Conservation (phyloP, 2,888 invertebrate species). For the Drosophila rubida region DNA sequence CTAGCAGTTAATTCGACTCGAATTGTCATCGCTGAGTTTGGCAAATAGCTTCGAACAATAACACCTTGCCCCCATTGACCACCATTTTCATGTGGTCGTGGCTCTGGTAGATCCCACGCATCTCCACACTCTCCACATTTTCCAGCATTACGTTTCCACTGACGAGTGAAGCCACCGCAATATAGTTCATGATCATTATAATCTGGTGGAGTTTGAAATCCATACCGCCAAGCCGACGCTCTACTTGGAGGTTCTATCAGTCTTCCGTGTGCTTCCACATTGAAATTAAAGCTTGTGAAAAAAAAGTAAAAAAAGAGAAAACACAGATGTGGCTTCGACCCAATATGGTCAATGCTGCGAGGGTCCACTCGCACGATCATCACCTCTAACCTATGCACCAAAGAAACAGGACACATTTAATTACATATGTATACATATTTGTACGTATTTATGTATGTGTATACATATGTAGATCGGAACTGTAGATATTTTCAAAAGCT, state of each 20-base stretch:
- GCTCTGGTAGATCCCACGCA: conserved; percentile 90
- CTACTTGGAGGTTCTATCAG: conserved; percentile 93
- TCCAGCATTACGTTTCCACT: conserved; percentile 92
- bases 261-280: conserved; percentile 82
- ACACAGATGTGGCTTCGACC: not conserved
- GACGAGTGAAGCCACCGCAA: conserved; percentile 94
- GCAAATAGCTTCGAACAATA: conserved; percentile 91
- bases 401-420: not conserved
- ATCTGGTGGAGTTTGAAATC: conserved; percentile 94
- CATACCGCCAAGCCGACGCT: conserved; percentile 95
- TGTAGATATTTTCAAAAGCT: conserved; percentile 6
- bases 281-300: conserved; percentile 23
- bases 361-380: conserved; percentile 18
- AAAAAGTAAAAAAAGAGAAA: conserved; percentile 17
- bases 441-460: not conserved
- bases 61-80: conserved; percentile 93
- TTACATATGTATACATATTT: not conserved
- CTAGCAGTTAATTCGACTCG: conserved; percentile 94
- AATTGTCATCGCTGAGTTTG: conserved; percentile 88
- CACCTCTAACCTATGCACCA: conserved; percentile 11
- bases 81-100: conserved; percentile 92
- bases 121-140: conserved; percentile 95
- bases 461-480: not conserved
- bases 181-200: conserved; percentile 95
- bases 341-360: not conserved